Base-by-base conservation (phyloP, 1,140 invertebrate genomes). In the Drosophila pachea region DNA sequence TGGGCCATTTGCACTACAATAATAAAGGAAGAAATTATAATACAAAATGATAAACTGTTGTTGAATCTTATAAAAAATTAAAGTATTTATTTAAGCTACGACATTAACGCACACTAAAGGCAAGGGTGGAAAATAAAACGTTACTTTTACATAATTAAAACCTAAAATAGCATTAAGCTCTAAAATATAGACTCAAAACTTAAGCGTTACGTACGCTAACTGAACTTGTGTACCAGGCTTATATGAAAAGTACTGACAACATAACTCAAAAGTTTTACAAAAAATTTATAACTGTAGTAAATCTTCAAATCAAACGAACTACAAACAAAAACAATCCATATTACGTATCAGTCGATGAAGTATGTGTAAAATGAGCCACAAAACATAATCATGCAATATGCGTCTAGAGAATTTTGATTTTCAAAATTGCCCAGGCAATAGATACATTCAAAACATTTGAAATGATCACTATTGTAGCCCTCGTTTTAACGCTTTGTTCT, bases 41-140 rank as follows among this genome's bases (percentile, higher is more conserved):
- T 29, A 50, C 12, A 14, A 68, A 62, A 61, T 12, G 7, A 64
- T 5, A 53, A 65, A 58, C 5, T 5, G 52, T 31, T 38, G 48
- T 62, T n/a, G 49, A 22, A 31, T n/a, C 60, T 71, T 72, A 63
- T 56, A 79, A 50, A 73, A 47, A 62, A 35, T 56, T 59, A 59
- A 65, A 70, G 38, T 63, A 68, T 82, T 82, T 82, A 82, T 82
- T 82, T 9, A 78, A 82, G 75, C 78, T 73, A 82, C 78, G 78
- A 78, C 79, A 78, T 78, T 45, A 52, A 79, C 62, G 56, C 58
- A 74, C 75, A 54, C 3, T 40, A 5, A 73, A 66, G 22, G 22
- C 22, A 22, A 22, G 22, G 22, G 22, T 22, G 22, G 22, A 14
- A 42, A 43, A 65, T 52, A 22, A 45, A 70, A 65, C 12, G 7